Evolutionary conservation across 2,113 vertebrate species (phyloP).

Genomic region (Leucopsar rothschildi): DNA sequence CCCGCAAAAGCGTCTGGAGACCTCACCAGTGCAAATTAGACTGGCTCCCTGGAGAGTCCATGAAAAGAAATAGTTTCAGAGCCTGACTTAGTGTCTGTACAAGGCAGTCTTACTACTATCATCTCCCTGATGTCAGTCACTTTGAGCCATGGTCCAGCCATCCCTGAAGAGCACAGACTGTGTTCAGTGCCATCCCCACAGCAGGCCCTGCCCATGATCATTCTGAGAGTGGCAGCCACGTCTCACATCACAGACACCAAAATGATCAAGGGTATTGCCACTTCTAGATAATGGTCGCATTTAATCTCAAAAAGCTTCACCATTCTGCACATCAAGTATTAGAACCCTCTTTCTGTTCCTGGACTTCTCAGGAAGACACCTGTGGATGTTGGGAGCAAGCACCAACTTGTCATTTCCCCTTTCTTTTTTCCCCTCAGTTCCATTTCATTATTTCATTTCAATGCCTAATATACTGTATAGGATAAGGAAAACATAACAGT

Average conservation of each 20-base stretch:
- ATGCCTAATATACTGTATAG: not conserved
- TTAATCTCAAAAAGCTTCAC: not conserved
- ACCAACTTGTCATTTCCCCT: not conserved
- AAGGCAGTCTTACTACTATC: no score
- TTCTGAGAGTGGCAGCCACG: not conserved
- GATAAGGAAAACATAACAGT: not conserved
- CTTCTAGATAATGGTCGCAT: not conserved
- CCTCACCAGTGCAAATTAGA: not conserved
- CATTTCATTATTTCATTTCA: not conserved
- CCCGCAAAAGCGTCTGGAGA: not conserved
- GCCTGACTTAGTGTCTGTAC: not conserved
- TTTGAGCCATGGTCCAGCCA: not conserved
- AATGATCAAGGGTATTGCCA: not conserved
- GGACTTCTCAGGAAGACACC: not conserved
- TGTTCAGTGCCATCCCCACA: not conserved
- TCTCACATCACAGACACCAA: not conserved
- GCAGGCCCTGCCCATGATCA: fast-evolving
- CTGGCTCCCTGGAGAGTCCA: not conserved
- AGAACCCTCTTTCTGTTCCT: not conserved
- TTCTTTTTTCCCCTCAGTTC: not conserved
- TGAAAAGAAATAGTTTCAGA: not conserved
- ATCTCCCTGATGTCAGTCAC: not conserved
- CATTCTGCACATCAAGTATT: not conserved
- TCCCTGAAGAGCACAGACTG: not conserved
- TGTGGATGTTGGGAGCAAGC: not conserved